A percentile compares a stretch with the other conserved stretches of the same genome.
Conservation (phyloP, 2,888 invertebrate genomes). For the Sphaeridia pumilis region DNA sequence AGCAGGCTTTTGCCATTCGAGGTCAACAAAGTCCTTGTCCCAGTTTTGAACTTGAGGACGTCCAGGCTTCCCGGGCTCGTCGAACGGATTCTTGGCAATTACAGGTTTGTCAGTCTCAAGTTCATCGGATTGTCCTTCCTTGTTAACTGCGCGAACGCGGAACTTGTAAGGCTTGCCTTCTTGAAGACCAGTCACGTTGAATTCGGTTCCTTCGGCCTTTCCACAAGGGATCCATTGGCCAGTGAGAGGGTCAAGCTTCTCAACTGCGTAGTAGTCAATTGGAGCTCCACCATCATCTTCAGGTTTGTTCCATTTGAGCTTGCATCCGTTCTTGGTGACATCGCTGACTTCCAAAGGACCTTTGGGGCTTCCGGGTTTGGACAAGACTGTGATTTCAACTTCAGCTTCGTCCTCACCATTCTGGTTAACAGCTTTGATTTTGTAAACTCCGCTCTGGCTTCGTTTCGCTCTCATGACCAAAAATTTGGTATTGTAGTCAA, state of each 20-base stretch:
- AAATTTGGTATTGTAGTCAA: conserved; percentile 80
- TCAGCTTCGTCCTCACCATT: conserved; percentile 87
- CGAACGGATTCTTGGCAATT: conserved; percentile 96
- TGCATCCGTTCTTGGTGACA: conserved; percentile 77
- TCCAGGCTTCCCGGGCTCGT: conserved; percentile 60
- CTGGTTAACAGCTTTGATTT: conserved; percentile 74
- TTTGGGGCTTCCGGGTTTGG: conserved; percentile 69
- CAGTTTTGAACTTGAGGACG: conserved; percentile 82
- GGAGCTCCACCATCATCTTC: conserved; percentile 60
- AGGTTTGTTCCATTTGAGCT: conserved; percentile 82
- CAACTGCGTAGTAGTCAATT: conserved; percentile 78
- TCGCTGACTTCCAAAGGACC: conserved; percentile 80
- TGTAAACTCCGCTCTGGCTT: conserved; percentile 79
- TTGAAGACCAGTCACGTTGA: conserved; percentile 76
- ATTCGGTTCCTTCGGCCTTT: conserved; percentile 68
- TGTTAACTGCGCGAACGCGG: conserved; percentile 90
- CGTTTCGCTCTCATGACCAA: conserved; percentile 63
- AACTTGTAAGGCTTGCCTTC: conserved; percentile 98
- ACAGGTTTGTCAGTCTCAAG: conserved; percentile 78
- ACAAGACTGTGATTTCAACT: conserved; percentile 87
- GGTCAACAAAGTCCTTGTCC: conserved; percentile 87
- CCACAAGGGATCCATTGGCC: conserved; percentile 58
- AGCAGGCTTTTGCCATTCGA: conserved; percentile 75
- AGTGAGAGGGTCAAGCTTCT: conserved; percentile 48
- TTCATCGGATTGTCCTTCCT: conserved; percentile 92